Evolutionary conservation across 2,797 vertebrate genomes (phyloP), one percentile per base, ranked within the genome.

Genomic region (Leptodactylus fallax): DNA sequence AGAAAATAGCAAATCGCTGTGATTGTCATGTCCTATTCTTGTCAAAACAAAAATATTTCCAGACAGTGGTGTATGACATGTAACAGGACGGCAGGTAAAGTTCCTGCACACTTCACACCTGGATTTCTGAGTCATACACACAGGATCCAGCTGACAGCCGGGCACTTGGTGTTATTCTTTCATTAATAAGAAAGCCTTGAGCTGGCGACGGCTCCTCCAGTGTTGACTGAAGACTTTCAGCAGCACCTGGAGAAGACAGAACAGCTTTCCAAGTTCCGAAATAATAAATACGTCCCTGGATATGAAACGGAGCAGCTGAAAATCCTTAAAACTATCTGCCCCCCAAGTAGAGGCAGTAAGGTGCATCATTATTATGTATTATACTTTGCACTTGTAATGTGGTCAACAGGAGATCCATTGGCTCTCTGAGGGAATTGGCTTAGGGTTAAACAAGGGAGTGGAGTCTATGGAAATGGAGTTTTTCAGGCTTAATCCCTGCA

Each of bases 91-190:
- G 21, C 71, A 16, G 13, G 12, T 76, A 74, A 45, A 47, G 27
- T 47, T 19, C 25, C 55, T 77, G 71, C 23, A 36, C 77, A 56
- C 55, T 55, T 67, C 12, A 67, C 86, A 87, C 79, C 47, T 82
- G 79, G 23, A 76, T 82, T 82, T 53, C 56, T 60, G 60, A 87
- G 63, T 82, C 65, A 72, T 12, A 55, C 58, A 67, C 27, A 21
- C 36, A 86, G 53, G 63, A 25, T 25, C 47, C 79, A 25, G 36
- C 19, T 1, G 51, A 7, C 13, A 61, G 56, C 13, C 4, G 7
- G 53, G 36, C 11, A 47, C 27, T 12, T 14, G 55, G 67, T 25
- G 67, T 25, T 23, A 60, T 25, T 56, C 78, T 72, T 69, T 86
- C 49, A 49, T 69, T 69, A 36, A 45, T 2, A 27, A 17, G 1